Conservation (phyloP, 2,888 invertebrate genomes). For the Cloeon dipterum region DNA sequence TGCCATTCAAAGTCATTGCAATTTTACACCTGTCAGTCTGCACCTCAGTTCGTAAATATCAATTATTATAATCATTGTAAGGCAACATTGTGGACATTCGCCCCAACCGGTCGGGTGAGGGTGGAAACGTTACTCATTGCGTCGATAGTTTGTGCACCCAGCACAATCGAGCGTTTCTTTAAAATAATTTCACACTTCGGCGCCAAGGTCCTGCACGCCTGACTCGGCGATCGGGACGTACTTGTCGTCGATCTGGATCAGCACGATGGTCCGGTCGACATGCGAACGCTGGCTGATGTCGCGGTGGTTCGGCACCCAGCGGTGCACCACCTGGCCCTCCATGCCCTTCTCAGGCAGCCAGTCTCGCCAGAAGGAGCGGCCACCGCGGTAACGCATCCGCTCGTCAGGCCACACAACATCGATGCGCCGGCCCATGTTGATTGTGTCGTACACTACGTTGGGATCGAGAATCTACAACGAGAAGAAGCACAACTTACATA, state of each 20-base stretch:
- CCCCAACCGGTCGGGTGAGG: not conserved
- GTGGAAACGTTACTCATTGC: not conserved
- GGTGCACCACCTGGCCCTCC: constrained; percentile 83
- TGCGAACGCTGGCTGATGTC: constrained; percentile 73
- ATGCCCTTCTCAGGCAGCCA: constrained; percentile 82
- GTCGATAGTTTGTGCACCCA: too few relatives aligned
- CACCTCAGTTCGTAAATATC: not conserved
- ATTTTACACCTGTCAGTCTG: too few relatives aligned
- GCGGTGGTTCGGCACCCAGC: constrained; percentile 82
- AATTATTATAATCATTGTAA: not conserved
- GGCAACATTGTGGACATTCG: not conserved
- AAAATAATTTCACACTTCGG: constrained; percentile 21
- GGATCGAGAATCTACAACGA: constrained; percentile 30
- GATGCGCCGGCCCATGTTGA: constrained; percentile 71
- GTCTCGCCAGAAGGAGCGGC: constrained; percentile 67
- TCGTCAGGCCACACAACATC: constrained; percentile 95
- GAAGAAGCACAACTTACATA: too few relatives aligned
- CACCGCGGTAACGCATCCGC: constrained; percentile 64
- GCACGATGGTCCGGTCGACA: constrained; percentile 72
- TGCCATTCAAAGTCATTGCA: too few relatives aligned
- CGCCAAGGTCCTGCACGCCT: constrained; percentile 58
- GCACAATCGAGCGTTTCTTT: too few relatives aligned
- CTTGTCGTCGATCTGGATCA: constrained; percentile 80
- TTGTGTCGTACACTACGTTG: constrained; percentile 65
- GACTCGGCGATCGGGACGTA: constrained; percentile 83